These are phyloP conservation scores for Nasonia longicornis DNA, from an alignment of 1,140 invertebrate species.

Conservation along the genomic window DNA sequence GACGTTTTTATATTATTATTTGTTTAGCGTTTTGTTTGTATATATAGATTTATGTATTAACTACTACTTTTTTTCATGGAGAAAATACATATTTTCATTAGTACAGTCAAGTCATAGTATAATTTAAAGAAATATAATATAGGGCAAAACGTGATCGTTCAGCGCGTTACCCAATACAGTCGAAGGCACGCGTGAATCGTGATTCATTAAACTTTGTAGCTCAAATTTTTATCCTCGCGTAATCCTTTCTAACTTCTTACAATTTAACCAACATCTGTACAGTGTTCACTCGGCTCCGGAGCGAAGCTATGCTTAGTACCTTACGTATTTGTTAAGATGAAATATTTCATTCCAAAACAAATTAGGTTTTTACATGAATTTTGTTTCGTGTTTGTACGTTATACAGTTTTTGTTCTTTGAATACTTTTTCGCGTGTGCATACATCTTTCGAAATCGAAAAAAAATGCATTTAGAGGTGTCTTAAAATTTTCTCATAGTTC, in stretches of 20 bases:
- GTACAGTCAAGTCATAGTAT: constrained; percentile 23
- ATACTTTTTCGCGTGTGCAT: background rate
- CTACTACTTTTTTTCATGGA: constrained; percentile 26
- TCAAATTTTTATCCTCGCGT: constrained; percentile 26
- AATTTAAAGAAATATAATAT: constrained; percentile 37
- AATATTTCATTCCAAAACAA: constrained; percentile 40
- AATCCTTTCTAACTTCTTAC: background rate
- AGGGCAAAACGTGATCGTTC: constrained; percentile 44
- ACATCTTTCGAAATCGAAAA: background rate
- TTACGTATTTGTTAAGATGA: constrained; percentile 30
- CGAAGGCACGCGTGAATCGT: constrained; percentile 46
- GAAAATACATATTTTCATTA: constrained; percentile 39
- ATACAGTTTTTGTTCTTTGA: background rate
- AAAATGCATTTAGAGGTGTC: no score
- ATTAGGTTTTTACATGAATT: constrained; percentile 24
- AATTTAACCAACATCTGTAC: constrained; percentile 33
- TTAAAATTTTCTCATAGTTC: no score
- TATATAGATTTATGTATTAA: background rate
- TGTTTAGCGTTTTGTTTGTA: background rate
- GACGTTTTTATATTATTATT: constrained; percentile 32
- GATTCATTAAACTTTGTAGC: constrained; percentile 30
- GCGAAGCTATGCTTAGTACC: constrained; percentile 22
- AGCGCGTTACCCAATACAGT: constrained; percentile 40
- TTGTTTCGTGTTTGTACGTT: background rate
- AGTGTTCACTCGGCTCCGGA: constrained; percentile 19